A percentile compares a stretch with the other conserved stretches of the same genome.
Conservation (phyloP, 2,797 vertebrate species). For the Naso thynnoides region DNA sequence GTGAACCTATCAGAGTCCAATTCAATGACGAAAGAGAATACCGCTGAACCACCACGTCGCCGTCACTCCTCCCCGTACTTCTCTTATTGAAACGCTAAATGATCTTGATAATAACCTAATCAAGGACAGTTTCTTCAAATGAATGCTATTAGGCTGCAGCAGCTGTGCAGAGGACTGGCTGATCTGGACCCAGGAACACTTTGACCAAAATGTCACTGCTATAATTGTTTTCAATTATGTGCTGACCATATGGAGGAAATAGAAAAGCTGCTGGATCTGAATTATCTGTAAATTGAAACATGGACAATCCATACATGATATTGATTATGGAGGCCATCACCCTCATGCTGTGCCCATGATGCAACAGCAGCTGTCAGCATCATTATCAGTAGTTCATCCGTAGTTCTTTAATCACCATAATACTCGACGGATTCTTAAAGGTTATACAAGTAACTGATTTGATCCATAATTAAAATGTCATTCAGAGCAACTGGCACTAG, state of each 20-base stretch:
- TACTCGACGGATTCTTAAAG: slow-evolving; percentile 6
- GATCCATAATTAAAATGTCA: too few relatives aligned
- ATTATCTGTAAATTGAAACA: slow-evolving; percentile 45
- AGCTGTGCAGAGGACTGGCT: slow-evolving; percentile 35
- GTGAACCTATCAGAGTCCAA: slow-evolving; percentile 86
- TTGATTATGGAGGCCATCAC: slow-evolving; percentile 40
- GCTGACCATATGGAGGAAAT: slow-evolving; percentile 32
- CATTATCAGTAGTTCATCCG: not conserved
- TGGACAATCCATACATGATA: slow-evolving; percentile 39
- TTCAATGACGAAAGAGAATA: slow-evolving; percentile 51
- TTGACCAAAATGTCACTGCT: slow-evolving; percentile 40
- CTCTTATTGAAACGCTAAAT: slow-evolving; percentile 84
- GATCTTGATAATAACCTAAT: slow-evolving; percentile 82
- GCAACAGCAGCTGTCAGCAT: slow-evolving; percentile 12
- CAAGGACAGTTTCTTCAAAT: slow-evolving; percentile 81
- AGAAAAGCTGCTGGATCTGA: slow-evolving; percentile 21
- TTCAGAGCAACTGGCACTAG: too few relatives aligned
- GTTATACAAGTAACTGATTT: not conserved
- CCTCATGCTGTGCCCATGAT: slow-evolving; percentile 6
- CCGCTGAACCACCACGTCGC: slow-evolving; percentile 22
- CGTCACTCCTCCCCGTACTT: slow-evolving; percentile 41
- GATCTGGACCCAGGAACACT: slow-evolving; percentile 42
- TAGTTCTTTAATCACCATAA: not conserved
- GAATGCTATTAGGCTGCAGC: slow-evolving; percentile 47
- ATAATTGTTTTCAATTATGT: slow-evolving; percentile 58